A percentile compares a stretch with the other conserved stretches of the same genome.
Conservation (phyloP, 2,113 vertebrate species). For the Megalops atlanticus region DNA sequence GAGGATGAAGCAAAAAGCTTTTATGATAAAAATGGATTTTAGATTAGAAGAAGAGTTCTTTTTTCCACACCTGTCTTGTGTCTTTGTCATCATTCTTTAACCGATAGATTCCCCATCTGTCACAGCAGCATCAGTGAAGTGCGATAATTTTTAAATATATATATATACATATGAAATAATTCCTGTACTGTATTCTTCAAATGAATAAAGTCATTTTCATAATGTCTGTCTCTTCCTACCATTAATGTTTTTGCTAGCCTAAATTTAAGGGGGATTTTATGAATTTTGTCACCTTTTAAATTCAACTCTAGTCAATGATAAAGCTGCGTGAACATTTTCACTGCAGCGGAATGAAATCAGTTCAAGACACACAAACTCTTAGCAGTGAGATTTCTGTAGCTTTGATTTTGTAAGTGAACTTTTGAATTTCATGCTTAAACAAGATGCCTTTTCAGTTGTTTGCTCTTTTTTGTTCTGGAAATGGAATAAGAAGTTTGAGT, state of each 20-base stretch:
- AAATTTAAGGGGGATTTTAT: not conserved
- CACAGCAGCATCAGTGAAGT: not conserved
- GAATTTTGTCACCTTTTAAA: not conserved
- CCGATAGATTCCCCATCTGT: not conserved
- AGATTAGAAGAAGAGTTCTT: not conserved
- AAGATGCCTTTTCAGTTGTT: not conserved
- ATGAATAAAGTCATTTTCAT: constrained; percentile 17
- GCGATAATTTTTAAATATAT: not conserved
- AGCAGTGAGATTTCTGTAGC: not conserved
- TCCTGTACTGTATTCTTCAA: constrained; percentile 20
- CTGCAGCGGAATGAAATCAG: not conserved
- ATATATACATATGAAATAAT: not conserved
- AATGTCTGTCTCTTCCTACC: not conserved
- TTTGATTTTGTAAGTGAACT: not conserved
- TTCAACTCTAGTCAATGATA: not conserved
- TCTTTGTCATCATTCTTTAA: not conserved
- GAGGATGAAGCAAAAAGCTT: not conserved
- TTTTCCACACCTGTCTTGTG: not conserved
- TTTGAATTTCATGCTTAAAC: not conserved
- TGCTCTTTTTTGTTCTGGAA: not conserved
- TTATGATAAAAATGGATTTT: not conserved
- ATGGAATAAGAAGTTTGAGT: not conserved
- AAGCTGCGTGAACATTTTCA: not conserved
- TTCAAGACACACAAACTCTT: not conserved
- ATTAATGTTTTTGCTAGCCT: not conserved